Percentiles rank a stretch among this genome's conserved stretches.
Conservation (phyloP, 2,888 invertebrate species). For the Lycocerus yunnanus region DNA sequence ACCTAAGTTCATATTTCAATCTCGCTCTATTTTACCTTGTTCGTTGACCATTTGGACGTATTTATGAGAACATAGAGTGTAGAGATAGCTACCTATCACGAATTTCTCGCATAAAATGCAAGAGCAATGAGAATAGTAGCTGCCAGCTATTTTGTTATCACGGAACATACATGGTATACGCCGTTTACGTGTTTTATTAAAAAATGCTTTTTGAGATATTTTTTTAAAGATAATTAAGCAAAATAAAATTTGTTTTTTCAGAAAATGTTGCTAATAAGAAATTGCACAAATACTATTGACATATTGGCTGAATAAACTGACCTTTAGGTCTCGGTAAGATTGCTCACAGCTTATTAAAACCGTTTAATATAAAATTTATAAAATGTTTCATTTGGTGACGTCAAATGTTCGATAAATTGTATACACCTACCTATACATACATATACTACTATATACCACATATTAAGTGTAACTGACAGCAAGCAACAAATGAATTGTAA, state of each 20-base stretch:
- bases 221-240: not conserved
- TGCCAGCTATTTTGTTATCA: not conserved
- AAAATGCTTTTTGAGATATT: not conserved
- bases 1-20: slow-evolving; percentile 22
- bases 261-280: not conserved
- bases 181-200: not conserved
- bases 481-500: not conserved
- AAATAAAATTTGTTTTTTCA: not conserved
- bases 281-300: not conserved
- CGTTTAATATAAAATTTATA: not conserved
- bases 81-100: not conserved
- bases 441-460: too few relatives aligned
- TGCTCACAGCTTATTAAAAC: too few relatives aligned
- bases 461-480: not conserved
- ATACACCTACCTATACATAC: not conserved
- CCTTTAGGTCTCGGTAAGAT: too few relatives aligned
- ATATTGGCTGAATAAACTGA: not conserved
- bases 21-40: slow-evolving; percentile 25
- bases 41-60: slow-evolving; percentile 13
- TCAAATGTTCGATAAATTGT: not conserved
- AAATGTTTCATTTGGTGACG: too few relatives aligned
- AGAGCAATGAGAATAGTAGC: not conserved
- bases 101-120: not conserved
- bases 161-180: not conserved
- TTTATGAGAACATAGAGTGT: slow-evolving; percentile 6